These are phyloP conservation scores for Conomelus anceps DNA, from an alignment of 2,888 invertebrate genomes.

Conservation along the genomic window DNA sequence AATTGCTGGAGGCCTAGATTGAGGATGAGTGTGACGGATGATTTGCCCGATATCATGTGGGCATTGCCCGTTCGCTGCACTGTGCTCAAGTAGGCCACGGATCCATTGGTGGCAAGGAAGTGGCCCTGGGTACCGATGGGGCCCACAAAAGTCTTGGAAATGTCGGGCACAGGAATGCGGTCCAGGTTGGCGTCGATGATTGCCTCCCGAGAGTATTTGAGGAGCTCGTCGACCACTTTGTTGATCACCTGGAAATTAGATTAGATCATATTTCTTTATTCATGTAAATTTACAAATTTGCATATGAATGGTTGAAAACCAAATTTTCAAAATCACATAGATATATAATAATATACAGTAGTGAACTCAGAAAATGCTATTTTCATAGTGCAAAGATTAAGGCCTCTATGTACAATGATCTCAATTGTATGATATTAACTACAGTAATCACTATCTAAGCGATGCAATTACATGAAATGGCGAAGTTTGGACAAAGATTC, in stretches of 20 bases:
- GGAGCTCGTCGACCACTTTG: not conserved
- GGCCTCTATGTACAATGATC: no score
- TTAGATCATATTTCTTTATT: no score
- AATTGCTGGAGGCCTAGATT: not conserved
- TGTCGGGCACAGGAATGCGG: not conserved
- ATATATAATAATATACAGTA: no score
- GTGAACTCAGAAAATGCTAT: no score
- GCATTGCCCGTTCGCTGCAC: not conserved
- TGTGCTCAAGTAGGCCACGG: not conserved
- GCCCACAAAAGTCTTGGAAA: not conserved
- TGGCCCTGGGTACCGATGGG: not conserved
- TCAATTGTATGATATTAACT: no score
- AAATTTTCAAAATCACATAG: no score
- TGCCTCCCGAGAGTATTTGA: not conserved
- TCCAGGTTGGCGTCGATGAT: not conserved
- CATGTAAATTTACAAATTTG: no score
- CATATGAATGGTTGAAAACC: no score
- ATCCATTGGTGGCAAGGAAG: not conserved
- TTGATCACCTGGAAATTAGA: not conserved
- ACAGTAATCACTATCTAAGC: no score
- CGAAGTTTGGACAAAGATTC: no score
- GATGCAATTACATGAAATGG: no score
- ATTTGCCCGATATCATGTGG: not conserved
- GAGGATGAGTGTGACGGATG: not conserved
- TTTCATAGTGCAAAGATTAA: no score